A percentile compares a stretch with the other conserved stretches of the same genome.
Evolutionary conservation across 2,797 vertebrate species (phyloP).

Genomic region (Protosalanx chinensis): DNA sequence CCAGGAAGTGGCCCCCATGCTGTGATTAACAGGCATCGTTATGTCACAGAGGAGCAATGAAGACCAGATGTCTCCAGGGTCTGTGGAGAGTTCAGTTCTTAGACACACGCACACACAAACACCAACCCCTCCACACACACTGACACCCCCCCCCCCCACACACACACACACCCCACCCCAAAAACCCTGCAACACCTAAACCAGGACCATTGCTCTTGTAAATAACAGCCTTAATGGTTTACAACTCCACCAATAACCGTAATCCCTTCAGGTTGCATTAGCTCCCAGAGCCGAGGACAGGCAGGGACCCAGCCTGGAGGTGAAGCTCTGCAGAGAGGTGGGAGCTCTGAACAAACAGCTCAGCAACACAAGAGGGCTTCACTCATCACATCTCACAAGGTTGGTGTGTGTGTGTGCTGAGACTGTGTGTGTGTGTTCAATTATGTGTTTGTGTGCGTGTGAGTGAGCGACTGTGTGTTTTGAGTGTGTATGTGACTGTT

Average conservation of each 20-base stretch:
- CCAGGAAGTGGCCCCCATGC: background rate
- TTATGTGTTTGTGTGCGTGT: too few species aligned
- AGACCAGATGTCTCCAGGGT: background rate
- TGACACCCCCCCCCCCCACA: too few species aligned
- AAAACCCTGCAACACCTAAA: background rate
- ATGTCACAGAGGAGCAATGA: background rate
- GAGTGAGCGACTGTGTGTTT: too few species aligned
- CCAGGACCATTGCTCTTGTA: slow-evolving; percentile 65
- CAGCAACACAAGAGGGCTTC: too few species aligned
- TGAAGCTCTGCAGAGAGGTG: too few species aligned
- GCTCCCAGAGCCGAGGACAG: slow-evolving; percentile 46
- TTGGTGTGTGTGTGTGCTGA: too few species aligned
- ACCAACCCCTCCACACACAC: background rate
- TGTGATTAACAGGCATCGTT: background rate
- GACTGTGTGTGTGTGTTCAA: too few species aligned
- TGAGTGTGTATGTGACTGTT: too few species aligned
- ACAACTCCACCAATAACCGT: slow-evolving; percentile 72
- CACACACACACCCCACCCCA: too few species aligned
- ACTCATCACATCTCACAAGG: too few species aligned
- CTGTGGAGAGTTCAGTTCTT: background rate
- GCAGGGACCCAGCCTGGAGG: background rate
- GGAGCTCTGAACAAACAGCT: too few species aligned
- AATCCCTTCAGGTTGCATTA: slow-evolving; percentile 74
- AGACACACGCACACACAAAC: background rate
- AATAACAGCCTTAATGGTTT: slow-evolving; percentile 76